Conservation (phyloP, 2,888 invertebrate species). For the Molanna angustata region DNA sequence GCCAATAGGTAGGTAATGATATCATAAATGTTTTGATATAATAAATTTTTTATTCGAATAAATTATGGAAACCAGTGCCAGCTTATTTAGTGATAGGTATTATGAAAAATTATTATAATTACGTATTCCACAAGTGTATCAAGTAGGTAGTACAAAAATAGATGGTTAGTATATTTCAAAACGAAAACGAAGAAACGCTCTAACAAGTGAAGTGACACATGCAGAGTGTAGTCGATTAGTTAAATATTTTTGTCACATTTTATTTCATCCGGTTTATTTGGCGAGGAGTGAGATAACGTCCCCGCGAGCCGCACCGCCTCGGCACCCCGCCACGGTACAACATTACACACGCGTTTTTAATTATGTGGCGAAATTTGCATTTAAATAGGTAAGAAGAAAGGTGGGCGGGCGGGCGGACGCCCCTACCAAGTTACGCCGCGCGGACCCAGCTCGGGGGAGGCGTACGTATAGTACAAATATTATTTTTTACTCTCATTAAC, state of each 20-base stretch:
- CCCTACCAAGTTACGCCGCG: conserved; percentile 32
- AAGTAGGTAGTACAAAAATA: no score
- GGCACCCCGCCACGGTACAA: conserved; percentile 18
- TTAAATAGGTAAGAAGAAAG: conserved; percentile 32
- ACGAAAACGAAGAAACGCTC: no score
- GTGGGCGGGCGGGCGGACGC: conserved; percentile 22
- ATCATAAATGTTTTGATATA: no score
- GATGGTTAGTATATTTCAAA: no score
- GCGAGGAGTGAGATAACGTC: conserved; percentile 28
- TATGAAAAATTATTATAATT: no score
- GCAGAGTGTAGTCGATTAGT: conserved; percentile 29
- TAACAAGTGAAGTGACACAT: conserved; percentile 17
- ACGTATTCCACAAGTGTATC: no score
- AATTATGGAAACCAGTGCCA: no score
- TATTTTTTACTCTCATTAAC: conserved; percentile 28
- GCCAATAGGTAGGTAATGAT: no score
- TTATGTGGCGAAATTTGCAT: conserved; percentile 34
- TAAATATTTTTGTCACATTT: conserved; percentile 27
- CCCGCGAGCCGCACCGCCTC: conserved; percentile 29
- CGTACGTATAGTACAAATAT: conserved; percentile 33
- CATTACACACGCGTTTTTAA: conserved; percentile 34
- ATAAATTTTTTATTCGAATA: no score
- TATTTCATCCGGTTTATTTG: conserved; percentile 31
- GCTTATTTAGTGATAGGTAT: no score
- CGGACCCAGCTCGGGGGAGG: conserved; percentile 42